Conservation (phyloP, 2,113 vertebrate species). For the Stomatorhinus ivindoensis region DNA sequence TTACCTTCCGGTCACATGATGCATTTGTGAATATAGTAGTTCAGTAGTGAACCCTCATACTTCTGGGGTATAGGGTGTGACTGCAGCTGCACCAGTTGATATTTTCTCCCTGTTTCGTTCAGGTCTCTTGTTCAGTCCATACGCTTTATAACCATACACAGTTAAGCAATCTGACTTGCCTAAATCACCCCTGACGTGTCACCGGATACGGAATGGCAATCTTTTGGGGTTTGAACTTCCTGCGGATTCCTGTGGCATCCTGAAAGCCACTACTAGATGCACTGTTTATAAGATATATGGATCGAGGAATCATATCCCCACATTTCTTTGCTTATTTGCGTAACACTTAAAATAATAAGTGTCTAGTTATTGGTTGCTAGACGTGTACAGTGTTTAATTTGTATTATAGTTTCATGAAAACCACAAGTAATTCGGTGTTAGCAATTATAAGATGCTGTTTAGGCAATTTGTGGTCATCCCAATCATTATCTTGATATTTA, state of each 20-base stretch:
- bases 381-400: neutral
- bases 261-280: neutral
- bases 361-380: neutral
- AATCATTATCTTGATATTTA: no score
- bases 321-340: neutral
- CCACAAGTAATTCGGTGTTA: neutral
- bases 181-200: neutral
- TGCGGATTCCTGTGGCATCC: no score
- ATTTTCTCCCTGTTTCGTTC: neutral
- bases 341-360: neutral
- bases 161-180: neutral
- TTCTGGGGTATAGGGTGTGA: neutral
- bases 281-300: neutral
- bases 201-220: neutral
- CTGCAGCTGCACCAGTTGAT: neutral
- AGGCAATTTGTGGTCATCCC: neutral
- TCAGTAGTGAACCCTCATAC: neutral
- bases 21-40: neutral
- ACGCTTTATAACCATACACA: neutral
- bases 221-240: neutral
- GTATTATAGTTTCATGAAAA: neutral
- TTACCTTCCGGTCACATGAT: neutral
- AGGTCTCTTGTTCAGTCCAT: neutral
- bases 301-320: neutral
- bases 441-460: neutral